Conservation (phyloP, 2,888 invertebrate species). For the Anthophora plumipes region DNA sequence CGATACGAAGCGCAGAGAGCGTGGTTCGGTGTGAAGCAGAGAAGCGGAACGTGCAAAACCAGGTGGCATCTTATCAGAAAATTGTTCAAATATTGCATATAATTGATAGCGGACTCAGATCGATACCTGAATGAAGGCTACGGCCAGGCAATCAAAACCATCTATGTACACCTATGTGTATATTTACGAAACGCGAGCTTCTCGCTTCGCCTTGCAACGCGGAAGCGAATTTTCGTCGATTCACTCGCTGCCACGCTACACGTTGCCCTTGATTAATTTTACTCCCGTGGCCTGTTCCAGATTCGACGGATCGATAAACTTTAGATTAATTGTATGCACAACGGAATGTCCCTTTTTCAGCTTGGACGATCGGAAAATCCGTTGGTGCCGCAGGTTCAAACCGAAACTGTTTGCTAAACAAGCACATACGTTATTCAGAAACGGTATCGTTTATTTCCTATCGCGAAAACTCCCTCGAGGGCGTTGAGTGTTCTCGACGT, state of each 20-base stretch:
- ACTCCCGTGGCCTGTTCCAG: not conserved
- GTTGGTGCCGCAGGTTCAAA: not conserved
- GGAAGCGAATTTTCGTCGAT: conserved; percentile 21
- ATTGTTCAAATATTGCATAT: conserved; percentile 22
- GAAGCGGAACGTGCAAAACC: not conserved
- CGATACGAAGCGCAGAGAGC: too few relatives aligned
- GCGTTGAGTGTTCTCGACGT: conserved; percentile 17
- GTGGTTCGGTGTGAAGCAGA: not conserved
- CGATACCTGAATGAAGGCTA: not conserved
- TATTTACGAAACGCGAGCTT: conserved; percentile 1
- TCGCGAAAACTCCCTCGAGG: conserved; percentile 8
- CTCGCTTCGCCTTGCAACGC: not conserved
- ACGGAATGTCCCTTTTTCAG: conserved; percentile 1
- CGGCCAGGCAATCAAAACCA: conserved; percentile 1
- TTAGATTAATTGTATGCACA: not conserved
- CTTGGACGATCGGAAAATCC: conserved; percentile 1
- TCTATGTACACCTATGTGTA: conserved; percentile 23
- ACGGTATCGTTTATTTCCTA: conserved; percentile 13
- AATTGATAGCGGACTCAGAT: conserved; percentile 29
- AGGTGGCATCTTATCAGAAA: conserved; percentile 39
- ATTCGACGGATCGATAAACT: conserved; percentile 14
- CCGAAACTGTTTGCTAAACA: not conserved
- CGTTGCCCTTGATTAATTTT: not conserved
- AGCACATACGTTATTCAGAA: not conserved
- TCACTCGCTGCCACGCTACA: not conserved